A percentile compares a stretch with the other conserved stretches of the same genome.
Evolutionary conservation across 2,797 vertebrate genomes (phyloP).

Genomic region (Poecilia velifera): DNA sequence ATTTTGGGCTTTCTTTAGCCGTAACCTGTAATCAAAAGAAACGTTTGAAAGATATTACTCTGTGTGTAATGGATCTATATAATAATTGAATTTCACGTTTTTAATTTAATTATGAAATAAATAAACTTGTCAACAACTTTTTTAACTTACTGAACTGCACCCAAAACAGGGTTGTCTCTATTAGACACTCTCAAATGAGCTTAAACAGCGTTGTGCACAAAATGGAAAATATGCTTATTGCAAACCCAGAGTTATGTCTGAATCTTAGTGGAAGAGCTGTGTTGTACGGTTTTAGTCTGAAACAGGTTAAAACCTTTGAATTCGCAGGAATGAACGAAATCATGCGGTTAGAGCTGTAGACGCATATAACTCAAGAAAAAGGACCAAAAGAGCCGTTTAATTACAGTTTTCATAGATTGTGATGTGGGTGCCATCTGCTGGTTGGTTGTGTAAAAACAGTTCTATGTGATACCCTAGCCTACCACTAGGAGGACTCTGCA

Average conservation of each 20-base stretch:
- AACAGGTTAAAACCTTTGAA: constrained; percentile 1
- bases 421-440: constrained; percentile 73
- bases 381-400: neutral
- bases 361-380: neutral
- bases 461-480: neutral
- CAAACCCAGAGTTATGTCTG: neutral
- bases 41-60: neutral
- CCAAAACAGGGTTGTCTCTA: constrained; percentile 22
- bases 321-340: neutral
- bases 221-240: constrained; percentile 31
- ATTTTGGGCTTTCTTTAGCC: neutral
- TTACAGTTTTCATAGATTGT: constrained; percentile 26
- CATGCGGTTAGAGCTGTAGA: neutral
- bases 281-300: neutral
- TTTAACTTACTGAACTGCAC: neutral
- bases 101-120: neutral
- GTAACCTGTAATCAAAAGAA: neutral
- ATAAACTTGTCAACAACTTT: neutral
- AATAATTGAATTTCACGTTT: neutral
- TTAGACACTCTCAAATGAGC: constrained; percentile 38
- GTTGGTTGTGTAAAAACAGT: constrained; percentile 18
- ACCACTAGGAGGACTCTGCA: constrained; percentile 49
- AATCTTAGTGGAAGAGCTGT: constrained; percentile 9
- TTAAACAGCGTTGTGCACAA: constrained; percentile 14
- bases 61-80: neutral